Base-by-base conservation (phyloP, 2,888 invertebrate genomes). In the Drosophila flavopinicola region DNA sequence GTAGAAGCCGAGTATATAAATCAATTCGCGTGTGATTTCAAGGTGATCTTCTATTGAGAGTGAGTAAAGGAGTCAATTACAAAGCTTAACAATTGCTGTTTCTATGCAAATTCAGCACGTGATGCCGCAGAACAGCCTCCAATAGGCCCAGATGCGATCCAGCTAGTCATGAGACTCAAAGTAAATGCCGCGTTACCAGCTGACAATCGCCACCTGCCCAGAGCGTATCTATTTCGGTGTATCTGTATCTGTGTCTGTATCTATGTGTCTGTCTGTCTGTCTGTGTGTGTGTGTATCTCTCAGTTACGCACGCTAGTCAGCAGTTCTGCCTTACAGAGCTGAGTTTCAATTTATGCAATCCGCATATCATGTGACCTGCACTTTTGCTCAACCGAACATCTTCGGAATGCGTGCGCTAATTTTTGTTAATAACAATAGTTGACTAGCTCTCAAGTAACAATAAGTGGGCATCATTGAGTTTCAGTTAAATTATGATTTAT, bases 271-370 rank as follows among this genome's bases (percentile, higher is more conserved):
- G 32, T 30, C 42, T 58, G 54, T 59, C 17, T 60, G 30, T 61
- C 45, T n/a, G n/a, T n/a, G n/a, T n/a, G n/a, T 20, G 20, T 20
- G 2, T 61, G 53, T 77, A 61, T 83, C 68, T 76, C 66, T 74
- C 60, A 57, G 60, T 80, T 68, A 83, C 76, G 64, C 78, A 73
- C 49, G 30, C 10, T 35, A 52, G 56, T 60, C 66, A 76, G 66
- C 42, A 51, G 53, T 60, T 56, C 37, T 27, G 45, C 65, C 51
- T 65, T 54, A 63, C 78, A 65, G 82, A 84, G 85, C 70, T 65
- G 66, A 85, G 71, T 82, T 82, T 76, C 85, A 85, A 86, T 80
- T 75, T 82, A 87, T 82, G 80, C 87, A 82, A 80, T 71, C 70
- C 41, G 33, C 47, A 60, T 60, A 87, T 82, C 80, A 82, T 82